Evolutionary conservation across 2,888 invertebrate species (phyloP), one percentile per base, ranked within the genome.

Genomic region (Pseudococcus longispinus): DNA sequence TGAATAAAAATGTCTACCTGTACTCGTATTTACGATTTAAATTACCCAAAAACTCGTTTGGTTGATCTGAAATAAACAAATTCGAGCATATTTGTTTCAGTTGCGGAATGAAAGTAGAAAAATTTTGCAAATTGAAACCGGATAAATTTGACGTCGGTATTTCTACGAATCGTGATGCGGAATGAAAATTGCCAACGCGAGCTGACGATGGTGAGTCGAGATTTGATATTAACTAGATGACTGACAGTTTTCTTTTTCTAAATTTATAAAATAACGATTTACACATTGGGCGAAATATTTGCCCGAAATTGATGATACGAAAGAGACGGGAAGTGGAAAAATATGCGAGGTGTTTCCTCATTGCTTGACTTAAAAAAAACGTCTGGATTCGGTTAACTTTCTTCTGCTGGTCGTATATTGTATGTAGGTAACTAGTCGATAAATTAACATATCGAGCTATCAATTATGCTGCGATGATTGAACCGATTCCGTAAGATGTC

Each of bases 401-500:
- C 77, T 80, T 80, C 13, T n/a, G 42, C 4, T 18, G 77, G 8
- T 37, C 37, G 37, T 37, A 42, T n/a, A 37, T 42, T 80, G 42
- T 32, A 26, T 4, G 5, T 13, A 55, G 32, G 13, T 18, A 29
- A n/a, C 9, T 70, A 11, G 32, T 32, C 77, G 11, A 80, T 80
- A 70, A 70, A 70, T 70, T 70, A 70, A 70, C 70, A 70, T 70
- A 70, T 70, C 32, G 13, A 3, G 77, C 37, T 4, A 37, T 77
- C 77, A 77, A 77, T 80, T 42, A 70, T 70, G 20, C 4, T 80
- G 0, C 20, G 20, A 80, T 42, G 77, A 42, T 42, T 80, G 77
- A 80, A 80, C 15, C 77, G 42, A 80, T 80, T 80, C 77, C 77
- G 77, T 70, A 80, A 80, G 1, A 80, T 11, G 23, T 80, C 60